phyloP scores from a whole-genome alignment of 2,888 invertebrate genomes.

The Altica lythri region DNA sequence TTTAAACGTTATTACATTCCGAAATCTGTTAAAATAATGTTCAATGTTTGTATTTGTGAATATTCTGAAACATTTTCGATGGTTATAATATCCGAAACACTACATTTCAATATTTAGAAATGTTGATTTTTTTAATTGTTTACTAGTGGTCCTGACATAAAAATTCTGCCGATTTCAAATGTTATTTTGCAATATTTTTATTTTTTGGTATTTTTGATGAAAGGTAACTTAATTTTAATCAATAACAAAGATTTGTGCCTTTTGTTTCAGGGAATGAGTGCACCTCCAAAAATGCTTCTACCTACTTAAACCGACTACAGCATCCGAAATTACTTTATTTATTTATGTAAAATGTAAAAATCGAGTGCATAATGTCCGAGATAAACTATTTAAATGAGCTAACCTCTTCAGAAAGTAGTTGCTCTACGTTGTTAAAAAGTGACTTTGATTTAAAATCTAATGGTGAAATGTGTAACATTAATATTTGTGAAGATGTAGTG shows the following conservation, averaged over 20 bases:
- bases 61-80: slow-evolving; percentile 3
- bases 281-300: slow-evolving; percentile 35
- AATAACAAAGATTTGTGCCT: not conserved
- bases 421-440: slow-evolving; percentile 25
- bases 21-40: slow-evolving; percentile 14
- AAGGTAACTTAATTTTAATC: too few relatives aligned
- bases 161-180: slow-evolving; percentile 49
- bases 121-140: slow-evolving; percentile 52
- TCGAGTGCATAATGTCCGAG: slow-evolving; percentile 35
- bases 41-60: slow-evolving; percentile 10
- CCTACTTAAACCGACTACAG: slow-evolving; percentile 37
- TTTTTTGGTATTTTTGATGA: not conserved
- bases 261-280: slow-evolving; percentile 22
- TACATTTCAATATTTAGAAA: slow-evolving; percentile 24
- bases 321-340: slow-evolving; percentile 15
- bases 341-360: slow-evolving; percentile 30
- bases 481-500: slow-evolving; percentile 48
- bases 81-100: slow-evolving; percentile 9
- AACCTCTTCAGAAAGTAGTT: slow-evolving; percentile 28
- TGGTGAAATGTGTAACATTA: slow-evolving; percentile 48
- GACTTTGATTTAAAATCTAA: slow-evolving; percentile 39
- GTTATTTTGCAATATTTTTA: not conserved
- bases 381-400: slow-evolving; percentile 31
- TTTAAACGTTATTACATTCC: slow-evolving; percentile 30
- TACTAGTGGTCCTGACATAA: slow-evolving; percentile 50